A percentile compares a stretch with the other conserved stretches of the same genome.
Evolutionary conservation across 2,113 vertebrate genomes (phyloP).

Genomic region (Abramis brama): DNA sequence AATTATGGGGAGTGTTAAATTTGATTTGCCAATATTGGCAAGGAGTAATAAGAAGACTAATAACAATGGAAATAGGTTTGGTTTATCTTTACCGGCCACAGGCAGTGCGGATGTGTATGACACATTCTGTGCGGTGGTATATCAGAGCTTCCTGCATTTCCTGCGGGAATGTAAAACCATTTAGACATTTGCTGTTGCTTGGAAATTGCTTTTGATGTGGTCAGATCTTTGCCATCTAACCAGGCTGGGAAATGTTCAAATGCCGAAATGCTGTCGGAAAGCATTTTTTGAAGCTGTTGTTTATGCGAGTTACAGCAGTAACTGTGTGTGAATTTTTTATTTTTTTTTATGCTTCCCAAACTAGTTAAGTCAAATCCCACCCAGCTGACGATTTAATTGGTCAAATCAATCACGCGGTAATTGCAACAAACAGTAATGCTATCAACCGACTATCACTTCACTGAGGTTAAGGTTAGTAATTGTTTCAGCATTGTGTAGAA

Average conservation of each 20-base stretch:
- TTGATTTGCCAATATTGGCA: conserved; percentile 35
- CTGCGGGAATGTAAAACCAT: not conserved
- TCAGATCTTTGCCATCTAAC: not conserved
- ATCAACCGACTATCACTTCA: not conserved
- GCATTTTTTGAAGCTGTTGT: not conserved
- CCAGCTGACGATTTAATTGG: not conserved
- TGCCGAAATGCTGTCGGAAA: not conserved
- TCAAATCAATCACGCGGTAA: not conserved
- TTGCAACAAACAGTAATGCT: too few relatives aligned
- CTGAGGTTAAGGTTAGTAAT: too few relatives aligned
- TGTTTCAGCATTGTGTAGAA: too few relatives aligned
- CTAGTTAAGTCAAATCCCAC: not conserved
- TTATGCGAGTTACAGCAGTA: not conserved
- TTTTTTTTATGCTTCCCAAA: not conserved
- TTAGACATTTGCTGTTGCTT: conserved; percentile 6
- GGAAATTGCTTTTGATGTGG: not conserved
- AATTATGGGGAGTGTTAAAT: conserved; percentile 10
- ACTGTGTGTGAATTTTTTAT: not conserved
- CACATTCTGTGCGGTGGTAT: conserved; percentile 9
- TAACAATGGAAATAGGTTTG: conserved; percentile 43
- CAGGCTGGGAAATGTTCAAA: not conserved
- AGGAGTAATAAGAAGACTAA: conserved; percentile 31
- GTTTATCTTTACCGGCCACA: conserved; percentile 32
- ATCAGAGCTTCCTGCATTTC: conserved; percentile 7
- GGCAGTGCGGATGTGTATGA: conserved; percentile 10